Evolutionary conservation across 2,797 vertebrate species (phyloP).

Genomic region (Crenichthys baileyi): DNA sequence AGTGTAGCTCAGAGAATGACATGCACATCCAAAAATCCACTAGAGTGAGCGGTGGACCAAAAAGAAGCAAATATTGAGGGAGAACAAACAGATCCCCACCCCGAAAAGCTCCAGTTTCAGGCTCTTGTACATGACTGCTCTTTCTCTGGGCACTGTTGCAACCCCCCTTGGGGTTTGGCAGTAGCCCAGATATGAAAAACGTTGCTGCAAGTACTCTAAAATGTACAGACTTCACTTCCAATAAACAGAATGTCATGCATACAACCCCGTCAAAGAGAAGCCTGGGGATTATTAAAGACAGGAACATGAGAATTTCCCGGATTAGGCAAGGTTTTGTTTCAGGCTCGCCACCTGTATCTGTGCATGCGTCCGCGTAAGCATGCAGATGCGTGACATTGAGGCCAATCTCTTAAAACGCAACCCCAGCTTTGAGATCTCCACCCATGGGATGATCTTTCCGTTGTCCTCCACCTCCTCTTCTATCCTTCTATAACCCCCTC

Average conservation of each 20-base stretch:
- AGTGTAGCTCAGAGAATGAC: conserved; percentile 7
- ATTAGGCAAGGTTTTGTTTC: conserved; percentile 61
- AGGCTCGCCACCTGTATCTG: conserved; percentile 62
- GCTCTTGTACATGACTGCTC: background rate
- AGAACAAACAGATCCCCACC: conserved; percentile 1
- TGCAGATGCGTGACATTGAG: conserved; percentile 47
- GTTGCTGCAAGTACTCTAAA: conserved; percentile 46
- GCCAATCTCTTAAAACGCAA: conserved; percentile 65
- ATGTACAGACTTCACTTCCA: conserved; percentile 55
- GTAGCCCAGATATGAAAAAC: conserved; percentile 55
- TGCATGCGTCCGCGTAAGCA: conserved; percentile 34
- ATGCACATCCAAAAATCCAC: background rate
- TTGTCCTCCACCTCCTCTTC: conserved; percentile 34
- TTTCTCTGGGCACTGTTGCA: conserved; percentile 16
- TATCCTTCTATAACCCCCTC: conserved; percentile 36
- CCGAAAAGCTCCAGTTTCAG: conserved; percentile 7
- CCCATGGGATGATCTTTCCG: conserved; percentile 62
- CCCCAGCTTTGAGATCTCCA: conserved; percentile 62
- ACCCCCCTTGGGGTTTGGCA: conserved; percentile 50
- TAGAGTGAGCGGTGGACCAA: background rate
- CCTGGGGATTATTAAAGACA: conserved; percentile 49
- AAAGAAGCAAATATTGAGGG: conserved; percentile 4
- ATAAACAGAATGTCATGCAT: conserved; percentile 26
- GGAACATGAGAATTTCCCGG: conserved; percentile 56
- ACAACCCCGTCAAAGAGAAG: conserved; percentile 33